These are phyloP conservation scores for Recurvirostra avosetta DNA, from an alignment of 2,113 vertebrate genomes.

Conservation along the genomic window DNA sequence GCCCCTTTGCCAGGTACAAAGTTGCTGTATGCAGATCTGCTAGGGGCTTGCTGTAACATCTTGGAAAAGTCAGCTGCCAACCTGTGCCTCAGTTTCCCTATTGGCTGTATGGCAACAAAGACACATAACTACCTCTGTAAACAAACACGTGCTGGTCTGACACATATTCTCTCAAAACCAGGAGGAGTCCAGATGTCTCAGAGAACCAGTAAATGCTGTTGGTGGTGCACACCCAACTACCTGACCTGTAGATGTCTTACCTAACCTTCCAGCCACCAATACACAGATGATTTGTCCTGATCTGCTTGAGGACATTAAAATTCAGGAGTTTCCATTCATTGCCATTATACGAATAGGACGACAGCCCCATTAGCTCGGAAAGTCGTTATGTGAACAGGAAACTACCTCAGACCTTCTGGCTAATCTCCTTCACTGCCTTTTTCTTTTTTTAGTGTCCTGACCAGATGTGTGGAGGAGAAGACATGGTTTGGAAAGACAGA, in stretches of 20 bases:
- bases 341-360: accelerated
- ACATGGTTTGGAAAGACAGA: not conserved
- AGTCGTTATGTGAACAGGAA: not conserved
- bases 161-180: not conserved
- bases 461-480: not conserved
- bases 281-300: not conserved
- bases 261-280: not conserved
- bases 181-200: not conserved
- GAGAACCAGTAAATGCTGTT: not conserved
- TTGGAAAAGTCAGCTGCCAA: not conserved
- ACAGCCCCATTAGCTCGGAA: not conserved
- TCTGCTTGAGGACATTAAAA: not conserved
- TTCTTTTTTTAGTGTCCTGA: not conserved
- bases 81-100: not conserved
- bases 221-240: not conserved
- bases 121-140: not conserved
- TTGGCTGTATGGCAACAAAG: not conserved
- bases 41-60: not conserved
- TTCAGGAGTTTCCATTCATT: not conserved
- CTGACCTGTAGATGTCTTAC: not conserved
- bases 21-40: not conserved
- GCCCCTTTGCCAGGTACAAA: not conserved
- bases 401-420: not conserved
- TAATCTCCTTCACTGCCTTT: not conserved
- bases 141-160: not conserved